Base-by-base conservation (phyloP, 2,888 invertebrate genomes). In the Xanthia togata region DNA sequence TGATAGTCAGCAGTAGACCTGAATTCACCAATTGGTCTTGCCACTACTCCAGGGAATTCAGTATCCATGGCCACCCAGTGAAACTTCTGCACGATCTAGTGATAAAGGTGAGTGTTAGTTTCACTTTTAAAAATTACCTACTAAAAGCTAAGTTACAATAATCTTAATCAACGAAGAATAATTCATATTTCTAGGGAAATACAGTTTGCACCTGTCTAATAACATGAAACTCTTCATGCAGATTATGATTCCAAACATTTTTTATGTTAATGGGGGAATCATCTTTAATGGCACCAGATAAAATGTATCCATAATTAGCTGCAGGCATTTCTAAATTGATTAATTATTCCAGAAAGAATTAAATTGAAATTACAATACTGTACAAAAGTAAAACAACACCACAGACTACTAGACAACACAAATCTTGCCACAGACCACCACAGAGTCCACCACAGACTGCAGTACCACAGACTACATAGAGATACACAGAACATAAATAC, bases 31-130 rank as follows among this genome's bases (percentile, higher is more conserved):
- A 99, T 98, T 0, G 99, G 99, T 81, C 99, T 97, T 26, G 99
- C 99, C 41, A 99, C 99, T 35, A 99, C 99, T 63, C 99, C 99
- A 9, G 99, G 99, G 96, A 99, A 99, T 95, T 99, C 99, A 41
- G 99, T 99, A 94, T 99, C 99, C 99, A 98, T 98, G 57, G 98
- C 98, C 69, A 98, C 98, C 97, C 98, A 98, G 88, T 98, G 98
- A 93, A 98, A 98, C 89, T 98, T 98, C 92, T 98, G 98, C 38
- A 98, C 98, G 87, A 98, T 97, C 97, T 97, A 63, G 47, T 20
- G n/a, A 59, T 26, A 76, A 50, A 73, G 23, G 23, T 26, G 20
- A 17, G n/a, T 17, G 5, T 31, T 31, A 73, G 41, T 57, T 23
- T 1, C 35, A 35, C 17, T 50, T 23, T 50, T 11, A 20, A 5